These are phyloP conservation scores for Pseudococcus longispinus DNA, from an alignment of 2,888 invertebrate species.

Conservation along the genomic window DNA sequence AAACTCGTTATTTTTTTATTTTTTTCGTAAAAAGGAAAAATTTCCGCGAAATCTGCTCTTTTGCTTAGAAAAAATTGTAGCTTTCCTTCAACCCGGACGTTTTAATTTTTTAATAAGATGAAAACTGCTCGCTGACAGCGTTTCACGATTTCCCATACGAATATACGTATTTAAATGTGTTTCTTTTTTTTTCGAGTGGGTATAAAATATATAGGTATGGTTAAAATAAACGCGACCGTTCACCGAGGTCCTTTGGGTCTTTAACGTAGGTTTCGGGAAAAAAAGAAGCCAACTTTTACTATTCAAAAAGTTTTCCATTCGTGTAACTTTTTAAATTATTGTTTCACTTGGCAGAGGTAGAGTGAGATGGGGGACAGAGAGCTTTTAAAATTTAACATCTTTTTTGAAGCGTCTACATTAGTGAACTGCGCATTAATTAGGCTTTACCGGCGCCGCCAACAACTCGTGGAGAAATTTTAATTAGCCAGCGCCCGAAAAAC, in stretches of 20 bases:
- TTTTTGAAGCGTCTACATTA: constrained; percentile 22
- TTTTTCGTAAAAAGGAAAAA: not conserved
- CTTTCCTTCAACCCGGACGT: not conserved
- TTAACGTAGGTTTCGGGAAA: not conserved
- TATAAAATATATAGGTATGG: not conserved
- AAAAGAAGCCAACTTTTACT: not conserved
- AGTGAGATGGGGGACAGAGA: not conserved
- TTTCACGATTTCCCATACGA: not conserved
- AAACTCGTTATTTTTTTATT: not conserved
- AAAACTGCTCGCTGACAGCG: not conserved
- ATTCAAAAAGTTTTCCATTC: constrained; percentile 20
- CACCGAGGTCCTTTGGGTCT: not conserved
- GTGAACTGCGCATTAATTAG: not conserved
- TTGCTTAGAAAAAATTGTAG: not conserved
- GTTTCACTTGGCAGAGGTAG: not conserved
- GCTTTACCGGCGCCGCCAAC: not conserved
- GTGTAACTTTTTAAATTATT: constrained; percentile 18
- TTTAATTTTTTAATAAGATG: not conserved
- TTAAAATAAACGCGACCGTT: not conserved
- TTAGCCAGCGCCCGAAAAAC: not conserved
- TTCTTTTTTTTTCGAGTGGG: not conserved
- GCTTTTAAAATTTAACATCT: constrained; percentile 26
- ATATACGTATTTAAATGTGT: not conserved
- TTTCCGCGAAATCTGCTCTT: not conserved
- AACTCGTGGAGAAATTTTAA: constrained; percentile 11